These are phyloP conservation scores for Eurytoma adleriae DNA, from an alignment of 2,888 invertebrate species.

Conservation along the genomic window DNA sequence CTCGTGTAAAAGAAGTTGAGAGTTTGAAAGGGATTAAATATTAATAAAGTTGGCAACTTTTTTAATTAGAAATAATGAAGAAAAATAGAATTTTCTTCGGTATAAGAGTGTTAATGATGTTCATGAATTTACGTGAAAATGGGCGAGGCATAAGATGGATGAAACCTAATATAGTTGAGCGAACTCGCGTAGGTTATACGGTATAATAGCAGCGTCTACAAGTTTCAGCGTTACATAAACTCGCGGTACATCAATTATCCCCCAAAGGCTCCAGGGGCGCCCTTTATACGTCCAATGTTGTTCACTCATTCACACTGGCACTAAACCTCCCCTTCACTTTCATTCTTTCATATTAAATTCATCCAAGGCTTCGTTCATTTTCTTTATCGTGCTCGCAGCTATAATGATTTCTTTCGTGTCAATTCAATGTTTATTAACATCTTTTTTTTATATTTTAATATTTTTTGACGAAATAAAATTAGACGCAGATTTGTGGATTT, in stretches of 20 bases:
- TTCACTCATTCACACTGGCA: not conserved
- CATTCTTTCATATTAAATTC: not conserved
- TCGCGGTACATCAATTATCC: slow-evolving; percentile 59
- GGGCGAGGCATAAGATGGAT: slow-evolving; percentile 58
- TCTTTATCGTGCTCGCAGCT: too few relatives aligned
- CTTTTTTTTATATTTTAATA: too few relatives aligned
- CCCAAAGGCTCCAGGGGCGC: slow-evolving; percentile 18
- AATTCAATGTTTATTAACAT: too few relatives aligned
- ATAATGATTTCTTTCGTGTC: too few relatives aligned
- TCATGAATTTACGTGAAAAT: slow-evolving; percentile 31
- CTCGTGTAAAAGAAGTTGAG: not conserved
- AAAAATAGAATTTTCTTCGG: slow-evolving; percentile 8
- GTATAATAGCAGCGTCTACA: slow-evolving; percentile 54
- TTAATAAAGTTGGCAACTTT: slow-evolving; percentile 54
- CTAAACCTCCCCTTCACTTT: not conserved
- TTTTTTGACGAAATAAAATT: too few relatives aligned
- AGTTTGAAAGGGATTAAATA: slow-evolving; percentile 28
- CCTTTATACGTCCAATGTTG: slow-evolving; percentile 23
- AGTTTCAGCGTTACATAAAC: slow-evolving; percentile 57
- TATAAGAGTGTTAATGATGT: slow-evolving; percentile 51
- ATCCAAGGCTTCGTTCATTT: too few relatives aligned
- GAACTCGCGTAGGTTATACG: slow-evolving; percentile 53
- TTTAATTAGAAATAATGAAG: slow-evolving; percentile 49
- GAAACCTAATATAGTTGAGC: slow-evolving; percentile 57
- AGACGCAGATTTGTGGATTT: too few relatives aligned